Percentiles rank a stretch among this genome's conserved stretches.
These are phyloP conservation scores for Spodoptera littoralis DNA, from an alignment of 2,888 invertebrate species.

Conservation along the genomic window DNA sequence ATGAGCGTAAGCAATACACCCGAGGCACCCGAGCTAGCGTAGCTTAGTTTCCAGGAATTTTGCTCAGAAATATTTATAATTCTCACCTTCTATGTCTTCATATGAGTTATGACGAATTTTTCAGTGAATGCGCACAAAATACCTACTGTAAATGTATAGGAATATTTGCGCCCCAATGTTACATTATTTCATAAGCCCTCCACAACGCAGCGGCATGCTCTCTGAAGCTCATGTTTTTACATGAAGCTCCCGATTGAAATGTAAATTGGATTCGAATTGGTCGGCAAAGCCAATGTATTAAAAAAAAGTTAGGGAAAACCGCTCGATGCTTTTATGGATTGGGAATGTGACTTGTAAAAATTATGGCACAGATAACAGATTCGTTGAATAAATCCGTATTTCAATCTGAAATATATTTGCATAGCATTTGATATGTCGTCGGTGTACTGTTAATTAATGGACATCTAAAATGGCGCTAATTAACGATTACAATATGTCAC, in stretches of 20 bases:
- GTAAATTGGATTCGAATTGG: slow-evolving; percentile 84
- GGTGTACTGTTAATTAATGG: slow-evolving; percentile 2
- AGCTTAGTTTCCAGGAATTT: slow-evolving; percentile 50
- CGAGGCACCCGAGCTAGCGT: slow-evolving; percentile 55
- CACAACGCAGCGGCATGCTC: slow-evolving; percentile 65
- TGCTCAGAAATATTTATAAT: slow-evolving; percentile 68
- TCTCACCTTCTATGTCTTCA: slow-evolving; percentile 62
- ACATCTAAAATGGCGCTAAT: background rate
- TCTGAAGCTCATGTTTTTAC: slow-evolving; percentile 80
- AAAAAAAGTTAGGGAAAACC: slow-evolving; percentile 70
- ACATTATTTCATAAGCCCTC: slow-evolving; percentile 80
- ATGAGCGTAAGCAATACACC: slow-evolving; percentile 59
- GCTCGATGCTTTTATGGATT: slow-evolving; percentile 68
- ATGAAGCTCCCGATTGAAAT: slow-evolving; percentile 83
- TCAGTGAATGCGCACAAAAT: slow-evolving; percentile 61
- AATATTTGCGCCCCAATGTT: slow-evolving; percentile 64
- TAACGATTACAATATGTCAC: too few relatives aligned
- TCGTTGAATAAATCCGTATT: slow-evolving; percentile 39
- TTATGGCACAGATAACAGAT: slow-evolving; percentile 61
- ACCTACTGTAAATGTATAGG: slow-evolving; percentile 52
- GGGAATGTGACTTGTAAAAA: slow-evolving; percentile 67
- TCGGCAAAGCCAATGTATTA: slow-evolving; percentile 79
- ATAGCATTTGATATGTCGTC: slow-evolving; percentile 13
- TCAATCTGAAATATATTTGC: slow-evolving; percentile 23
- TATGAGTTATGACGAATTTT: slow-evolving; percentile 70